A percentile compares a stretch with the other conserved stretches of the same genome.
Conservation (phyloP, 2,888 invertebrate species). For the Pediacus dermestoides region DNA sequence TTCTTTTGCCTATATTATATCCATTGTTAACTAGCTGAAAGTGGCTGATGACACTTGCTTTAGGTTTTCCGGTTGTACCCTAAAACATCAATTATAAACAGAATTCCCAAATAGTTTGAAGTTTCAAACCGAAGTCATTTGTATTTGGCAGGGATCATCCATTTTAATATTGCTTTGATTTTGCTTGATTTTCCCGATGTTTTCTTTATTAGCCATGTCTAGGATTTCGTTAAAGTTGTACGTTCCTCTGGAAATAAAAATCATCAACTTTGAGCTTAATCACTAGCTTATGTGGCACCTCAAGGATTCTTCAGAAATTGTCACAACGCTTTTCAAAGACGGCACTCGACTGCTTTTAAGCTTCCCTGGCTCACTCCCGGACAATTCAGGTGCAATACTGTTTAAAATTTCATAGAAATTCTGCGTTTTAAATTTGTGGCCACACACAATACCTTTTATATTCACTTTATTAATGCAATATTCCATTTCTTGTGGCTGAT, state of each 20-base stretch:
- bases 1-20: conserved; percentile 57
- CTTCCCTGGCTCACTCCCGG: conserved; percentile 48
- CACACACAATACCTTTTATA: conserved; percentile 63
- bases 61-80: conserved; percentile 62
- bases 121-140: conserved; percentile 68
- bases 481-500: conserved; percentile 64
- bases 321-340: conserved; percentile 56
- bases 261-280: conserved; percentile 20
- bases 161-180: conserved; percentile 57
- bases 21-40: conserved; percentile 74
- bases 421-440: conserved; percentile 60
- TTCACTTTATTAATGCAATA: conserved; percentile 70
- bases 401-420: conserved; percentile 65
- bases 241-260: conserved; percentile 47
- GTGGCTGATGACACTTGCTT: conserved; percentile 71
- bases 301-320: conserved; percentile 53
- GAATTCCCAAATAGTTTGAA: neutral
- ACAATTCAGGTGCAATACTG: conserved; percentile 59
- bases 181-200: conserved; percentile 40
- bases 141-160: conserved; percentile 69
- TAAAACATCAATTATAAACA: conserved; percentile 36
- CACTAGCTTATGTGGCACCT: conserved; percentile 50
- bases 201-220: conserved; percentile 35
- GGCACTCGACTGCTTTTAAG: conserved; percentile 53
- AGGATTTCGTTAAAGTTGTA: conserved; percentile 48